Conservation (phyloP, 2,113 vertebrate species). For the Regulus satrapa region DNA sequence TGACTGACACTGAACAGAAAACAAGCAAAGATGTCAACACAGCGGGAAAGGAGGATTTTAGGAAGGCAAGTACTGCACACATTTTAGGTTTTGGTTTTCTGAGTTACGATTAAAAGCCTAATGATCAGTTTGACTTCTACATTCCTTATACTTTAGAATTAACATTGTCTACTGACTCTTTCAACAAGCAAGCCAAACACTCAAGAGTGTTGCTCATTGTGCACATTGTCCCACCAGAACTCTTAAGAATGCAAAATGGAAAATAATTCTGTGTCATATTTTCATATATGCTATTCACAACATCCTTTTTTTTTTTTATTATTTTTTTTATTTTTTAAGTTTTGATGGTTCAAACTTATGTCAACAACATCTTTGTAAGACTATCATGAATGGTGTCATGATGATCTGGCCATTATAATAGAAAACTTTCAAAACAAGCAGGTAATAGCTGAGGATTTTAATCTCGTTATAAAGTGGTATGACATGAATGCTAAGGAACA, state of each 20-base stretch:
- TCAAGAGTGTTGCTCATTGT: rapidly evolving
- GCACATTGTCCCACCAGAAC: not conserved
- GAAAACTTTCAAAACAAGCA: not conserved
- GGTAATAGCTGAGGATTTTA: not conserved
- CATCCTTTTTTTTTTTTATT: too few relatives aligned
- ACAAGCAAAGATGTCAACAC: not conserved
- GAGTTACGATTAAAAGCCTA: not conserved
- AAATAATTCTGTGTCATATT: not conserved
- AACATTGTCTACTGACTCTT: not conserved
- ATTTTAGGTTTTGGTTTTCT: not conserved
- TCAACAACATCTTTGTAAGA: not conserved
- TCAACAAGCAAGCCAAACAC: not conserved
- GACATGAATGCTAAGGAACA: not conserved
- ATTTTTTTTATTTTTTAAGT: not conserved
- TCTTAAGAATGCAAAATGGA: not conserved
- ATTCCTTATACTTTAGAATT: not conserved
- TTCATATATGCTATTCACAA: not conserved
- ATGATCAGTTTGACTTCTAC: not conserved
- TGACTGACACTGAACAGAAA: not conserved
- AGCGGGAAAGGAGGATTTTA: not conserved
- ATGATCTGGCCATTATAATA: not conserved
- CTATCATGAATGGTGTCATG: not conserved
- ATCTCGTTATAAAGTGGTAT: not conserved
- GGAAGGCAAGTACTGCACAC: not conserved
- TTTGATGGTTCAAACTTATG: not conserved